Conservation (phyloP, 2,113 vertebrate species). For the Fregata magnificens region DNA sequence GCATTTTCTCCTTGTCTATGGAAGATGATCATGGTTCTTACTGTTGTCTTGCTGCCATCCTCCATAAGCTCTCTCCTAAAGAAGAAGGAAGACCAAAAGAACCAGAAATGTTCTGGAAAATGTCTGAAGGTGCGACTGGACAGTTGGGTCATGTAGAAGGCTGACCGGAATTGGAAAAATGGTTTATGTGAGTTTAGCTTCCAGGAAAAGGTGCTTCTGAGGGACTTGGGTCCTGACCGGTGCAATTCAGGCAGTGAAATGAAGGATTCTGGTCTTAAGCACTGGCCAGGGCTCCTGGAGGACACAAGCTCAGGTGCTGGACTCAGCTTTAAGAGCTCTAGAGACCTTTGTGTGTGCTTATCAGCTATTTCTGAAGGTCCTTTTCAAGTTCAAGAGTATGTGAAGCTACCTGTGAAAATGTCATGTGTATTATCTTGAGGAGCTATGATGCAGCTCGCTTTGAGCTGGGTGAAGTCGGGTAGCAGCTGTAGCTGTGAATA, state of each 20-base stretch:
- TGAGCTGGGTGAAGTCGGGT: rapidly evolving
- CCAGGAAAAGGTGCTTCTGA: not conserved
- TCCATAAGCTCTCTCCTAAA: not conserved
- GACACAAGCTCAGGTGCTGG: not conserved
- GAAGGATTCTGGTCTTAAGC: not conserved
- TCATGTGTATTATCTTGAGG: not conserved
- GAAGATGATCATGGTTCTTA: not conserved
- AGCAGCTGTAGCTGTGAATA: not conserved
- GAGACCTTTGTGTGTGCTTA: not conserved
- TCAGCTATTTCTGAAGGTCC: not conserved
- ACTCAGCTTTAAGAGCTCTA: not conserved
- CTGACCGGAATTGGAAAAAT: not conserved
- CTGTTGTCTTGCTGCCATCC: not conserved
- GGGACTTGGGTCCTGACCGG: not conserved
- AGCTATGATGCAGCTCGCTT: not conserved
- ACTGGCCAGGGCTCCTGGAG: not conserved
- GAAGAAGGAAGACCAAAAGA: not conserved
- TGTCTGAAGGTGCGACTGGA: not conserved
- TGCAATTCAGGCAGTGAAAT: not conserved
- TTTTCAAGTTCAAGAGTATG: not conserved
- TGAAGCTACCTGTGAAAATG: not conserved
- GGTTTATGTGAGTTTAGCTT: not conserved
- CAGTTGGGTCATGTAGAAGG: not conserved
- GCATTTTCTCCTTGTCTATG: not conserved
- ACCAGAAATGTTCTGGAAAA: not conserved